Conservation (phyloP, 2,888 invertebrate species). For the Phyllotreta cruciferae region DNA sequence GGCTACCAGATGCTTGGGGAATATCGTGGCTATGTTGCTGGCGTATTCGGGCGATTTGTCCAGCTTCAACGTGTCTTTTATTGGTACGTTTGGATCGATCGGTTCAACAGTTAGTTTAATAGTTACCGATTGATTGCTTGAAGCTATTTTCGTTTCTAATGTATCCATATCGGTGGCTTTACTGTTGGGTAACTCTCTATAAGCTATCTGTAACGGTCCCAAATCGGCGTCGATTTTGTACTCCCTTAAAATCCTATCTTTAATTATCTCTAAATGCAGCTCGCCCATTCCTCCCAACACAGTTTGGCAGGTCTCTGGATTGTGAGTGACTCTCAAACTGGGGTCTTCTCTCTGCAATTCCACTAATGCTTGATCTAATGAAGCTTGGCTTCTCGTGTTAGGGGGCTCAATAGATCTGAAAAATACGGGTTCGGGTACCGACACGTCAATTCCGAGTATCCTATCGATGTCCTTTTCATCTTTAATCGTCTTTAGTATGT, state of each 20-base stretch:
- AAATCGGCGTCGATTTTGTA: constrained; percentile 90
- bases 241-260: constrained; percentile 84
- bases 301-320: constrained; percentile 85
- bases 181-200: constrained; percentile 75
- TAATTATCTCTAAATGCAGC: constrained; percentile 92
- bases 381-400: constrained; percentile 74
- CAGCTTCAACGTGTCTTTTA: constrained; percentile 61
- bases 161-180: constrained; percentile 60
- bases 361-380: constrained; percentile 80
- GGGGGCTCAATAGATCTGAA: constrained; percentile 96
- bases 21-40: constrained; percentile 70
- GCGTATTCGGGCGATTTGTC: constrained; percentile 74
- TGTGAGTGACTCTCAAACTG: constrained; percentile 77
- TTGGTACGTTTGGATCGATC: constrained; percentile 46
- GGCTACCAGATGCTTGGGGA: constrained; percentile 72
- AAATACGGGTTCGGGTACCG: constrained; percentile 93
- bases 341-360: constrained; percentile 92
- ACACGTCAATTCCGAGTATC: constrained; percentile 66
- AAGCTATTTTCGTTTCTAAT: constrained; percentile 72
- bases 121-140: constrained; percentile 66
- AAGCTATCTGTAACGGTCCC: constrained; percentile 91
- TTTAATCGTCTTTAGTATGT: constrained; percentile 53
- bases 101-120: constrained; percentile 70
- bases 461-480: constrained; percentile 53
- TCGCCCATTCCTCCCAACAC: constrained; percentile 96